Conservation (phyloP, 2,888 invertebrate genomes). For the Embidobia sp. region DNA sequence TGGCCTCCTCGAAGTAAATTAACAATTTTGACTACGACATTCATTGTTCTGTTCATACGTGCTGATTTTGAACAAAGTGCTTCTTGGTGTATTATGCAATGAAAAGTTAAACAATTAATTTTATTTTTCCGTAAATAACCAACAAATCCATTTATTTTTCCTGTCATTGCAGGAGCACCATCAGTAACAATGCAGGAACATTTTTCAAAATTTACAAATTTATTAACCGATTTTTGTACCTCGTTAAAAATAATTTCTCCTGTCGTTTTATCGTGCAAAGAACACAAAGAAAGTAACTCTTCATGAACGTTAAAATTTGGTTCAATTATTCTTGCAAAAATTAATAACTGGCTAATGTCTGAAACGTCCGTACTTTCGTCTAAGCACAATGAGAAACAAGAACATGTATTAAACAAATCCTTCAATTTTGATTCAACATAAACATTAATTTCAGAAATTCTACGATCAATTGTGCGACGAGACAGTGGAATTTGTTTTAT, state of each 20-base stretch:
- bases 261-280: slow-evolving; percentile 6
- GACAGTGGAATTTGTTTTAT: not conserved
- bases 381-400: slow-evolving; percentile 27
- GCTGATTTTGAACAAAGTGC: slow-evolving; percentile 12
- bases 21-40: slow-evolving; percentile 9
- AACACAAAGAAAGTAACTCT: slow-evolving; percentile 24
- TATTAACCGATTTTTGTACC: not conserved
- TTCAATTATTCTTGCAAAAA: slow-evolving; percentile 38
- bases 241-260: slow-evolving; percentile 1
- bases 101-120: slow-evolving; percentile 22
- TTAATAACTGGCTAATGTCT: slow-evolving; percentile 40
- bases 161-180: slow-evolving; percentile 34
- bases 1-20: slow-evolving; percentile 22
- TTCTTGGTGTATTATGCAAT: slow-evolving; percentile 40
- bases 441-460: slow-evolving; percentile 17
- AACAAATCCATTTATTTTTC: slow-evolving; percentile 10
- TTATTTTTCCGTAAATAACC: slow-evolving; percentile 28
- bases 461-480: slow-evolving; percentile 1
- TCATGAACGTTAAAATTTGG: slow-evolving; percentile 10
- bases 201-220: slow-evolving; percentile 17
- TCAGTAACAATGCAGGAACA: slow-evolving; percentile 28
- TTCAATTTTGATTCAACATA: slow-evolving; percentile 22
- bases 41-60: slow-evolving; percentile 2
- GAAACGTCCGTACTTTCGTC: slow-evolving; percentile 33
- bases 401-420: slow-evolving; percentile 1